Base-by-base conservation (phyloP, 2,888 invertebrate genomes). In the Spodoptera exigua region DNA sequence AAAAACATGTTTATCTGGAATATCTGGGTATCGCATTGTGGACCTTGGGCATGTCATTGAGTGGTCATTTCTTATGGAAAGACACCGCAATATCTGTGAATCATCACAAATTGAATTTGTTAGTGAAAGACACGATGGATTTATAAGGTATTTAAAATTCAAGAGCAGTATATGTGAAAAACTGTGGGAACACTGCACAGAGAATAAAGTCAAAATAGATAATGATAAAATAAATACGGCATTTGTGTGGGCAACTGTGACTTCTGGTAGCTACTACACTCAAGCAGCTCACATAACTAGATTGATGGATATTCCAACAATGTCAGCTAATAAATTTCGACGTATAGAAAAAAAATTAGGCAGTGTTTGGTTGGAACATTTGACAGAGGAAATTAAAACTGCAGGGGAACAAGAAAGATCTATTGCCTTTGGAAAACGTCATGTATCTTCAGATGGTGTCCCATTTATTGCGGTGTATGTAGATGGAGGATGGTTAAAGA, bases 341-440 rank as follows among this genome's bases (percentile, higher is more conserved):
- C 34, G 34, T 4, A 34, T 34, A 2, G 34, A 34, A 34, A 34
- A 34, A 34, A 34, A 34, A 34, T 12, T 34, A 34, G 34, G 14
- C 9, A 3, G 13, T 12, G 35, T 14, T 2, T 35, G 35, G 17
- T 48, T 21, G 1, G 48, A 37, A 37, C 18, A 48, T 35, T 37
- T 14, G 35, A 46, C 35, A 16, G 34, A 34, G 16, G 46, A 46
- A 46, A 46, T 46, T 17, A 46, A 17, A 17, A 46, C 12, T 17
- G 35, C 35, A n/a, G 35, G 35, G 17, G 35, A 18, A 47, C 47
- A 35, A 47, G 47, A 47, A 47, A 36, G 13, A 10, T 18, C 47
- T 17, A n/a, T n/a, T n/a, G n/a, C n/a, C n/a, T n/a, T n/a, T n/a
- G n/a, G n/a, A n/a, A n/a, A n/a, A n/a, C n/a, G n/a, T n/a, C n/a